Conservation (phyloP, 2,888 invertebrate genomes). For the Glyphotaelius pellucidus region DNA sequence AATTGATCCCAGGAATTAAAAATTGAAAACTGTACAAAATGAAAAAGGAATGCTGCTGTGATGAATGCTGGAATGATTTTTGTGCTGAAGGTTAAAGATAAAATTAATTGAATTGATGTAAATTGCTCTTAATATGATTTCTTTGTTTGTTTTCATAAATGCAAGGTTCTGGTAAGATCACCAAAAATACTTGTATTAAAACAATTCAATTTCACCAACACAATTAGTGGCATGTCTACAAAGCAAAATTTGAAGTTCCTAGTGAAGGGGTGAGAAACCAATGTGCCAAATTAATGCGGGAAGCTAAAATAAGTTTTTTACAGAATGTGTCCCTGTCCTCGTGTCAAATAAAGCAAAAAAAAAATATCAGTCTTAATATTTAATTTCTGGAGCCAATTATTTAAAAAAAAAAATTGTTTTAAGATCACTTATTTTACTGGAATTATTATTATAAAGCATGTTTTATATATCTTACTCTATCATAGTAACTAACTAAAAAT, state of each 20-base stretch:
- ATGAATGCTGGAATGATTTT: too few species aligned
- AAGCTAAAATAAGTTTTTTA: background rate
- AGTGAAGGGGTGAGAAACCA: background rate
- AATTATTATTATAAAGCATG: background rate
- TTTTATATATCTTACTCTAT: background rate
- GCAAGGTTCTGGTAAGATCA: background rate
- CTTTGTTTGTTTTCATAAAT: too few species aligned
- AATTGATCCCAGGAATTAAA: too few species aligned
- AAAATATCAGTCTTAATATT: background rate
- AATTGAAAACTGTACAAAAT: too few species aligned
- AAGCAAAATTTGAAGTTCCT: background rate
- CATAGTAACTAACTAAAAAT: background rate
- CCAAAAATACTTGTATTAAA: too few species aligned
- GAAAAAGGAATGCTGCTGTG: too few species aligned
- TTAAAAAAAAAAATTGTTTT: background rate
- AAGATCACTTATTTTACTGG: background rate
- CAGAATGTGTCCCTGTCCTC: background rate
- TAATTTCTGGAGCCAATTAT: background rate
- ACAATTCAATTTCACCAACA: too few species aligned
- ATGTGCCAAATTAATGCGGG: background rate
- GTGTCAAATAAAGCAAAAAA: background rate
- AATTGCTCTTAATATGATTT: too few species aligned
- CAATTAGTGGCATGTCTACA: background rate
- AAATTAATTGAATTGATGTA: too few species aligned
- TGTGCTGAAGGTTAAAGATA: too few species aligned